Conservation (phyloP, 2,113 vertebrate species). For the Pelvicachromis taeniatus region DNA sequence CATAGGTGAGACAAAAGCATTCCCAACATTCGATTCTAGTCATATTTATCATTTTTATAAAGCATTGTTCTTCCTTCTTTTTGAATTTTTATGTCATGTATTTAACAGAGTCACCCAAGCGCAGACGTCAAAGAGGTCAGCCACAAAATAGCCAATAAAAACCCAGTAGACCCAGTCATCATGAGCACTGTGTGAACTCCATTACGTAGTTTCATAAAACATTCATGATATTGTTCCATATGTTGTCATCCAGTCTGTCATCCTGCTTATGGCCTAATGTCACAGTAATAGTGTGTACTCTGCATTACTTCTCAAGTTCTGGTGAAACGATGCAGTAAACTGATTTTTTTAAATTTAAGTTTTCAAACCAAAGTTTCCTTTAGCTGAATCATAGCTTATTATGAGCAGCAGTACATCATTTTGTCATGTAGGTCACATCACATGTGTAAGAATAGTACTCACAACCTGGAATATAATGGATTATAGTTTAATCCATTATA, state of each 20-base stretch:
- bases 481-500: background rate
- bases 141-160: background rate
- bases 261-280: background rate
- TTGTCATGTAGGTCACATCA: background rate
- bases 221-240: background rate
- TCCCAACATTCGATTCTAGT: background rate
- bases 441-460: background rate
- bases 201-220: background rate
- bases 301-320: background rate
- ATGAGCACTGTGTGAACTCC: slow-evolving; percentile 5
- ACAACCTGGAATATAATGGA: background rate
- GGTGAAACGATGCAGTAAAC: background rate
- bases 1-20: slow-evolving; percentile 42
- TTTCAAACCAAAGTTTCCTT: background rate
- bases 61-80: background rate
- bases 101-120: slow-evolving; percentile 44
- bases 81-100: background rate
- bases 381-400: background rate
- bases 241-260: background rate
- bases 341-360: background rate
- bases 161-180: background rate
- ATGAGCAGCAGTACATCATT: background rate
- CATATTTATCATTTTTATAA: background rate
- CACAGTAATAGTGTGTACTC: background rate
- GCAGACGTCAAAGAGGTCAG: slow-evolving; percentile 54